Percentiles rank a stretch among this genome's conserved stretches.
Evolutionary conservation across 2,113 vertebrate species (phyloP).

Genomic region (Promerops cafer): DNA sequence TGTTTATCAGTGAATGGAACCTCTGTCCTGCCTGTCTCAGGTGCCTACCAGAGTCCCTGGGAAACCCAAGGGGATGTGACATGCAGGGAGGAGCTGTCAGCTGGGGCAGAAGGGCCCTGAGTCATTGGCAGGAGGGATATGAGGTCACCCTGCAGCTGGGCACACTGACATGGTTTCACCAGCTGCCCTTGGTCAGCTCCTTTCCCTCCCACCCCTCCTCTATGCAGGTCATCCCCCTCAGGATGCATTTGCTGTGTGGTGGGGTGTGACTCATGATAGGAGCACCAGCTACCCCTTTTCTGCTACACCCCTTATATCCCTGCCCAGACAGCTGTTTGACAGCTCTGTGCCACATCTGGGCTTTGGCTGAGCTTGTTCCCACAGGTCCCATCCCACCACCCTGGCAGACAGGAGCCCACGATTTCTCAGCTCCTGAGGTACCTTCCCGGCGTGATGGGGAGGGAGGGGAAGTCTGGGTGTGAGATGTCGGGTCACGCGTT

Average conservation of each 20-base stretch:
- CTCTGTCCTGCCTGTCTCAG: background rate
- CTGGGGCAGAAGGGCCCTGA: conserved; percentile 8
- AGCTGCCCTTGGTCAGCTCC: background rate
- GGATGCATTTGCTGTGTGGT: background rate
- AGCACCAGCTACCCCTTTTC: background rate
- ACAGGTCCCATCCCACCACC: rapidly evolving
- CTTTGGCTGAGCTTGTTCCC: background rate
- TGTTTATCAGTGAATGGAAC: background rate
- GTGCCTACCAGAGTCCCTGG: background rate
- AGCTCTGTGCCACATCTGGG: background rate
- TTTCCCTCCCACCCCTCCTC: background rate
- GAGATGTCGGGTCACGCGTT: background rate
- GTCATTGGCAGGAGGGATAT: background rate
- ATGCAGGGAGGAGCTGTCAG: background rate
- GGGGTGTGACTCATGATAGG: background rate
- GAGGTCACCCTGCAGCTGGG: conserved; percentile 8
- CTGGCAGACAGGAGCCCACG: rapidly evolving
- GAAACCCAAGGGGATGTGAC: background rate
- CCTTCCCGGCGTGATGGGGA: rapidly evolving
- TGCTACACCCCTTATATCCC: background rate
- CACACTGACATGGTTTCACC: background rate
- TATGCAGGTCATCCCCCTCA: background rate
- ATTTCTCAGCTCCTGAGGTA: background rate
- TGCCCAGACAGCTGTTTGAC: background rate
- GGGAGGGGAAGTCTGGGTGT: background rate